Base-by-base conservation (phyloP, 1,140 invertebrate genomes). In the Rhyzopertha dominica region DNA sequence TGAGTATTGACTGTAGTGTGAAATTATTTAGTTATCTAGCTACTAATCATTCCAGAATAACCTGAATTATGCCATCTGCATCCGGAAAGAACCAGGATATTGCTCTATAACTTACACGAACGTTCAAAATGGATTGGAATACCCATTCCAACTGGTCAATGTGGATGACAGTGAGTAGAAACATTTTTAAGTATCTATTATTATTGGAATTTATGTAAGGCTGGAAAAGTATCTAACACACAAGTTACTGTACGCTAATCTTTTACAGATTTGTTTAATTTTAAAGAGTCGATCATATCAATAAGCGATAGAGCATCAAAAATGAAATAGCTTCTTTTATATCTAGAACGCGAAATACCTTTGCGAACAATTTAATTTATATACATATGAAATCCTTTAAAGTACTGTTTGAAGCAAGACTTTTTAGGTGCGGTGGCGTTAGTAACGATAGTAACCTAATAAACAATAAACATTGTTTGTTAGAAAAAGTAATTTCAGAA, bases 61-160 rank as follows among this genome's bases (percentile, higher is more conserved):
- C 65, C 56, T 87, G 1, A 85, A 89, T 58, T 88, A 89, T 63
- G 82, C 81, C 0, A 81, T 88, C 41, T 88, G 85, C 54, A 78
- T 87, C 35, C 62, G 75, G 36, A 76, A 81, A 45, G 70, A 72
- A 29, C 51, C 73, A 4, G 76, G 74, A 13, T 75, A 74, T 14
- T 87, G 84, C 61, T 78, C 74, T 32, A 70, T 84, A 2, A 81
- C 76, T 0, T 87, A 85, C 48, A 73, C 43, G 54, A 74, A 61
- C 35, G 36, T 49, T 3, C 35, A 25, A 8, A 59, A 58, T 41
- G 74, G 77, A 46, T 62, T 69, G 23, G 70, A 69, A 29, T 68
- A 68, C 2, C 66, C 69, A 30, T 80, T 80, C 63, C 75, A 83
- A 61, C 73, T 85, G 12, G 68, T 75, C 9, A 85, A 85, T 59